Evolutionary conservation across 1,140 invertebrate genomes (phyloP), one percentile per base, ranked within the genome.

Genomic region (Calliphora vicina): DNA sequence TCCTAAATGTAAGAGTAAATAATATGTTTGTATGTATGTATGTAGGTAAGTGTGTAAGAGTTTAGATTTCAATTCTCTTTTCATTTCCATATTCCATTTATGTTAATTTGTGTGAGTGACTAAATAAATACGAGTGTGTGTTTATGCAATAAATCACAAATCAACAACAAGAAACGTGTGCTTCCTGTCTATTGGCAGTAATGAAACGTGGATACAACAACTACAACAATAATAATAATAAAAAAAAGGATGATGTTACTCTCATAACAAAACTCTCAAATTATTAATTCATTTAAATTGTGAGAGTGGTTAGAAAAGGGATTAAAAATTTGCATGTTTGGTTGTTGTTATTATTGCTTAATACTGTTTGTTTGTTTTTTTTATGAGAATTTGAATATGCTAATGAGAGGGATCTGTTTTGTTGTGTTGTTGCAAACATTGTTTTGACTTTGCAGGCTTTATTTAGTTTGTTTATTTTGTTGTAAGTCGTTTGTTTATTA

Each of bases 401-500:
- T 23, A 67, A 50, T 23, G 20, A 67, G 61, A 67, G 23, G 61
- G 61, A 67, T 67, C n/a, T 57, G 15, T n/a, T 17, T 57, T 57
- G 50, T 57, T 57, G 35, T 35, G 50, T 57, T 57, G 45, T 13
- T 67, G 8, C 20, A 23, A 9, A 23, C 20, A 67, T 20, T 67
- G 20, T 67, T 23, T 67, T 67, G 61, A 67, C 61, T 67, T 67
- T 67, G 9, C n/a, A 23, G 61, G 23, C 61, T 23, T 23, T 23
- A 20, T 23, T 23, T 23, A 20, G n/a, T 23, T 67, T 67, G 61
- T 67, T 67, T 67, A 67, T 23, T 23, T 67, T 67, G 61, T 67
- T 67, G 57, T 67, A 67, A 67, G 57, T 67, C 57, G 57, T 67
- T 67, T 67, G 61, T 67, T 67, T 67, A 67, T 67, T 67, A 67